Conservation (phyloP, 2,797 vertebrate species). For the Eremophila alpestris region DNA sequence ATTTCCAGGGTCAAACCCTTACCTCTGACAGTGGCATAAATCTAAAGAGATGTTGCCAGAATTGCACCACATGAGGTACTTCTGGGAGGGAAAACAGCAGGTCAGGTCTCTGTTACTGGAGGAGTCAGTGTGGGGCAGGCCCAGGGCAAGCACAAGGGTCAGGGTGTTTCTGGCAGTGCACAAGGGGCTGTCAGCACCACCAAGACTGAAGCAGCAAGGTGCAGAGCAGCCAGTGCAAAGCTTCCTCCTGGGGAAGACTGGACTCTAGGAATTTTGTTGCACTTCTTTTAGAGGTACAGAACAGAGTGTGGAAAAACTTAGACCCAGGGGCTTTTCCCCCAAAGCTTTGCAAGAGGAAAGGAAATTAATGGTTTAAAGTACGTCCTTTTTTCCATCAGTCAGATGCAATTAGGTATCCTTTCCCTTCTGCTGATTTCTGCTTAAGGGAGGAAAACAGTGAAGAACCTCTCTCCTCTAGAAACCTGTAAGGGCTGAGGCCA, state of each 20-base stretch:
- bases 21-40: background rate
- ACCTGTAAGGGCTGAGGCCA: fast-evolving
- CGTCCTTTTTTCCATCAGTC: background rate
- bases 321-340: fast-evolving
- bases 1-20: background rate
- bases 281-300: background rate
- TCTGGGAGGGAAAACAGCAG: background rate
- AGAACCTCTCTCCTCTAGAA: background rate
- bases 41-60: background rate
- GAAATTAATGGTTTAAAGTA: background rate
- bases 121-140: background rate
- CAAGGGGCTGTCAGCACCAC: background rate
- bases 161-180: background rate
- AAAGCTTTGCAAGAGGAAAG: background rate
- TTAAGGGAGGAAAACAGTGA: background rate
- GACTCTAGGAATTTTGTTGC: background rate
- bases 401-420: background rate
- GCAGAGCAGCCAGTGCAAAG: background rate
- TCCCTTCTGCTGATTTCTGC: background rate
- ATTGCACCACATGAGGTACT: too few species aligned
- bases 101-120: background rate
- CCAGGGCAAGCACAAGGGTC: fast-evolving
- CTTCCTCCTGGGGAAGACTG: background rate
- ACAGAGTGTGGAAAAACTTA: background rate
- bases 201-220: background rate